Base-by-base conservation (phyloP, 2,888 invertebrate genomes). In the Oscheius sp. region DNA sequence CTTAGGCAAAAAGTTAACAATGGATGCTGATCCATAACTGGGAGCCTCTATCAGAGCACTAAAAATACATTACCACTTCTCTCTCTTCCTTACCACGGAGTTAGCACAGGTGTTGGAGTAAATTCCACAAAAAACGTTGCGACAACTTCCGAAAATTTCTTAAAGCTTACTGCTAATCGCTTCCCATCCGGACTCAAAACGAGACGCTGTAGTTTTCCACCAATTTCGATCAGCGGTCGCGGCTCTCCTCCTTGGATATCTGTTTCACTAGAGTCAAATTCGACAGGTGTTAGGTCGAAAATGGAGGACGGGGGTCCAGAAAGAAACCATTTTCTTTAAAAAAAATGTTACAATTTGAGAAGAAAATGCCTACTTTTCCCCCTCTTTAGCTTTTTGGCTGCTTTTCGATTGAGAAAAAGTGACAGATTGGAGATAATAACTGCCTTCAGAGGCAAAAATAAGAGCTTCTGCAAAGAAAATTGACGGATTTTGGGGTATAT, bases 151-250 rank as follows among this genome's bases (percentile, higher is more conserved):
- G 54, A 24, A 26, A 20, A 54, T n/a, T 36, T 14, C 20, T 30
- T 38, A 30, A 54, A 65, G 8, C 22, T 9, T 6, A 65, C 56
- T 2, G 54, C 51, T 30, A 65, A 45, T n/a, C 65, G 38, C 54
- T 41, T 36, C 9, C 65, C 65, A 20, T 65, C 65, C 8, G 65
- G 65, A 41, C 65, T 65, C 38, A 65, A 2, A 3, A 22, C 65
- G 4, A 65, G 33, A 20, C 14, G 20, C 2, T 62, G 47, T 12
- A 62, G 33, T 32, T 45, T 44, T 9, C 62, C 62, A 24, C 62
- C 62, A 14, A 62, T 45, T 30, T 62, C 47, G 2, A 62, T 45
- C 9, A 62, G 30, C 8, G 62, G 62, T 22, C 62, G 30, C 36
- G 36, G 54, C n/a, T 36, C 54, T 14, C 38, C 54, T 2, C 56